phyloP scores from a whole-genome alignment of 2,888 invertebrate genomes.

The Acheta domesticus region DNA sequence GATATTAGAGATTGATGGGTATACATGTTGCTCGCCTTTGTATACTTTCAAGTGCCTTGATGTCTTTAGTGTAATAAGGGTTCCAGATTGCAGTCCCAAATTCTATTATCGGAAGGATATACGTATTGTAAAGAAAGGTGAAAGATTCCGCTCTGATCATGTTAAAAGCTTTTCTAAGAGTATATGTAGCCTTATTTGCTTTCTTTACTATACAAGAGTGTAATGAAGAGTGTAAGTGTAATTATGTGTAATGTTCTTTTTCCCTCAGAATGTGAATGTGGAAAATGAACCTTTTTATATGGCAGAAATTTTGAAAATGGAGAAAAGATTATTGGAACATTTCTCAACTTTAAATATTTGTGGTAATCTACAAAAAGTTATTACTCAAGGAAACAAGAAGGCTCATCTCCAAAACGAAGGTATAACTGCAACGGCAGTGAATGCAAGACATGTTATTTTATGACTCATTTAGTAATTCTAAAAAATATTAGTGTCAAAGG shows the following conservation, averaged over 20 bases:
- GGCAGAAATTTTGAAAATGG: constrained; percentile 22
- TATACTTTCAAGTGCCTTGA: too few species aligned
- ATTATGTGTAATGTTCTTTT: not conserved
- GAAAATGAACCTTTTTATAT: constrained; percentile 1
- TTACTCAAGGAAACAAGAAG: constrained; percentile 23
- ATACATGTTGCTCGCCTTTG: too few species aligned
- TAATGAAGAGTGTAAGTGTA: too few species aligned
- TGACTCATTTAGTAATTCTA: not conserved
- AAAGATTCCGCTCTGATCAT: too few species aligned
- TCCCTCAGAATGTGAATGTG: not conserved
- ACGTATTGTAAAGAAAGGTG: too few species aligned
- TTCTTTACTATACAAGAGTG: too few species aligned
- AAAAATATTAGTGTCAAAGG: not conserved
- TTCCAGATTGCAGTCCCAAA: too few species aligned
- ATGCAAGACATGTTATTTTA: constrained; percentile 12
- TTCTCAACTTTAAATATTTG: not conserved
- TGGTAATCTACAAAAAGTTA: constrained; percentile 23
- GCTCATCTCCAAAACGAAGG: constrained; percentile 24
- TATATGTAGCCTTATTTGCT: too few species aligned
- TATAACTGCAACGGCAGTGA: not conserved
- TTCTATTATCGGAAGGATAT: too few species aligned
- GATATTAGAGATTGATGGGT: too few species aligned
- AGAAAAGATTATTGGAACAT: not conserved
- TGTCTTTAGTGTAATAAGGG: too few species aligned
- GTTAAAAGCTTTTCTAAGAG: too few species aligned